These are phyloP conservation scores for Augiades crinisus DNA, from an alignment of 2,888 invertebrate genomes.

Conservation along the genomic window DNA sequence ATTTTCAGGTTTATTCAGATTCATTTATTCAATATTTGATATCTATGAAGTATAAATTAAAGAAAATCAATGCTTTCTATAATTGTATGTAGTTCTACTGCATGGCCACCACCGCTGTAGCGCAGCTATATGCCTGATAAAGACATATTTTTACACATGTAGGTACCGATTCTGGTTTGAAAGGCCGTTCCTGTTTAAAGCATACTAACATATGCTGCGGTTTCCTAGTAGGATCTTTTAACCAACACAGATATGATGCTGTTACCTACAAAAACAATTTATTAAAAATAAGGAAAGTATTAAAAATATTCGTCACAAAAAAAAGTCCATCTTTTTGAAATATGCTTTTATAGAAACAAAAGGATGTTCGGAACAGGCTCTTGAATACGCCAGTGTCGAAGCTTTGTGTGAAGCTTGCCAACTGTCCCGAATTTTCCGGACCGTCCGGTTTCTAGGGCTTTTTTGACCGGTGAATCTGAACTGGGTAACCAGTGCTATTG, in stretches of 20 bases:
- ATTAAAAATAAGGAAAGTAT: not conserved
- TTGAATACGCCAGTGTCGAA: constrained; percentile 4
- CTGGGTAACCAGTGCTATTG: constrained; percentile 1
- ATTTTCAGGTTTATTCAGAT: constrained; percentile 20
- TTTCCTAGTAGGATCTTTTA: too few species aligned
- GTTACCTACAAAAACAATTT: not conserved
- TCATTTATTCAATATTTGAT: too few species aligned
- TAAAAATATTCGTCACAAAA: not conserved
- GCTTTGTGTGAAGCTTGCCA: constrained; percentile 7
- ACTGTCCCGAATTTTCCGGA: constrained; percentile 15
- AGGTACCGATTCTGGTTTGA: too few species aligned
- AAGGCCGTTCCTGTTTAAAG: too few species aligned
- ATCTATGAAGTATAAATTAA: too few species aligned
- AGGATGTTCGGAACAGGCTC: not conserved
- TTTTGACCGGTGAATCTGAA: constrained; percentile 3
- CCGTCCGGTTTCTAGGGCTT: constrained; percentile 14
- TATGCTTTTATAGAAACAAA: constrained; percentile 1
- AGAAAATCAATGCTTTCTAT: too few species aligned
- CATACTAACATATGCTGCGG: too few species aligned
- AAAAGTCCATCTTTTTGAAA: not conserved
- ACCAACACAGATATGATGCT: not conserved
- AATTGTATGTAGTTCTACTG: too few species aligned
- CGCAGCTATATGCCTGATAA: too few species aligned
- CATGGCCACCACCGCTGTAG: too few species aligned
- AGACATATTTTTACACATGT: too few species aligned